Evolutionary conservation across 2,113 vertebrate species (phyloP).

Genomic region (Empidonax alnorum): DNA sequence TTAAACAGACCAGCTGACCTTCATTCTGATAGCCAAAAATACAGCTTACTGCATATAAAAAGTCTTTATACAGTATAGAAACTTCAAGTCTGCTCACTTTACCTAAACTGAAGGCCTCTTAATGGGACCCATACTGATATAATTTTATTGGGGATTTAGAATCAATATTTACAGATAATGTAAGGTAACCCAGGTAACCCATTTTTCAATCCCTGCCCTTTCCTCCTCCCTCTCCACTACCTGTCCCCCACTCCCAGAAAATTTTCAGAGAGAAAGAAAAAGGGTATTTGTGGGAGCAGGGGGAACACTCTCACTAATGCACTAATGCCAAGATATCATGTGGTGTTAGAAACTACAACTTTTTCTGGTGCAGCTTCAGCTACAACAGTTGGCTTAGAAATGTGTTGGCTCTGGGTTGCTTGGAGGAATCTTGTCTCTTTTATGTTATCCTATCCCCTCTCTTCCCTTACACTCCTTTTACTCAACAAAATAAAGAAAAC

Average conservation of each 20-base stretch:
- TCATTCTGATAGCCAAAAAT: conserved; percentile 32
- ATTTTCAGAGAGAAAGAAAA: conserved; percentile 60
- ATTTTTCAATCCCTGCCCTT: conserved; percentile 29
- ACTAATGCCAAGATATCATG: conserved; percentile 48
- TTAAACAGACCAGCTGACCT: conserved; percentile 53
- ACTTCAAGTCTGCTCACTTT: conserved; percentile 57
- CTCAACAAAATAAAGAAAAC: conserved; percentile 14
- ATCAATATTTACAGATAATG: conserved; percentile 62
- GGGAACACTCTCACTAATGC: conserved; percentile 20
- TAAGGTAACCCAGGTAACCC: conserved; percentile 38
- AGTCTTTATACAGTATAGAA: conserved; percentile 44
- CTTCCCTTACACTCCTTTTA: neutral
- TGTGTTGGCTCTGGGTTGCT: neutral
- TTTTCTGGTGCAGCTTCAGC: conserved; percentile 19
- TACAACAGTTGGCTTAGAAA: conserved; percentile 53
- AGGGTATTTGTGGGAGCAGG: neutral
- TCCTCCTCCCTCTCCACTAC: neutral
- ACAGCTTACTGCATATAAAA: conserved; percentile 41
- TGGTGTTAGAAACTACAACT: conserved; percentile 17
- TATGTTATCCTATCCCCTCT: neutral
- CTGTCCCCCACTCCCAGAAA: neutral
- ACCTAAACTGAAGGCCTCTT: conserved; percentile 49
- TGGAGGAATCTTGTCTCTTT: neutral
- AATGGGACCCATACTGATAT: conserved; percentile 29
- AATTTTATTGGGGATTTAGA: conserved; percentile 31